Conservation (phyloP, 2,113 vertebrate species). For the Microcebus lehilahytsara region DNA sequence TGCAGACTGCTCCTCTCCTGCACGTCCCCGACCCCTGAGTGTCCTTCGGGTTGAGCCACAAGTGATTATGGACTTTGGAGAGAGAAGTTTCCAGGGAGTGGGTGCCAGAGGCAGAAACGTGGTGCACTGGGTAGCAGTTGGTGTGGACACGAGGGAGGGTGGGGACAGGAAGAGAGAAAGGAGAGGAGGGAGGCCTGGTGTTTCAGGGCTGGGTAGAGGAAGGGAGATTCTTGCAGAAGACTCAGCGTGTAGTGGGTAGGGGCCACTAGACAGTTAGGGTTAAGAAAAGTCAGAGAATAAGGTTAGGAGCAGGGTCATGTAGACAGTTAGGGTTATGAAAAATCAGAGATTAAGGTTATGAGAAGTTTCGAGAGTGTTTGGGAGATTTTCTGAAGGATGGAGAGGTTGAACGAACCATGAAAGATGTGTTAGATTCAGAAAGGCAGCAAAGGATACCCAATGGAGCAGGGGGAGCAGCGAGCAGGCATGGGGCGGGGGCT, state of each 20-base stretch:
- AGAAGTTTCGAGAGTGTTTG: background rate
- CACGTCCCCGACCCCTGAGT: too few relatives aligned
- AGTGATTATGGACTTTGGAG: background rate
- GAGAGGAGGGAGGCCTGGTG: background rate
- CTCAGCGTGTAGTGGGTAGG: too few relatives aligned
- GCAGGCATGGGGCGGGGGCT: background rate
- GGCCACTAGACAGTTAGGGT: background rate
- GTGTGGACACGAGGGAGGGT: fast-evolving
- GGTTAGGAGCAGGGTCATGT: background rate
- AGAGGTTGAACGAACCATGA: background rate
- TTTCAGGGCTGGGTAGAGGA: too few relatives aligned
- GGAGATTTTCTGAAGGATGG: background rate
- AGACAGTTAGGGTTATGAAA: background rate
- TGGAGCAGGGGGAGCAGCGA: background rate
- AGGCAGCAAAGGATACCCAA: background rate
- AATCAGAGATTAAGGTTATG: background rate
- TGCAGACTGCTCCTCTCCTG: too few relatives aligned
- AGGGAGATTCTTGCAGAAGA: too few relatives aligned
- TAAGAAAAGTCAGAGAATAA: background rate
- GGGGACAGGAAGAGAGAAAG: background rate
- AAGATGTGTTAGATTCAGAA: background rate
- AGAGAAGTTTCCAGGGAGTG: background rate
- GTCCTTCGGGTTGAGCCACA: background rate
- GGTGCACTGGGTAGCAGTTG: background rate
- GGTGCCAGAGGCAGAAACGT: background rate